Evolutionary conservation across 2,113 vertebrate species (phyloP).

Genomic region (Anoplopoma fimbria): DNA sequence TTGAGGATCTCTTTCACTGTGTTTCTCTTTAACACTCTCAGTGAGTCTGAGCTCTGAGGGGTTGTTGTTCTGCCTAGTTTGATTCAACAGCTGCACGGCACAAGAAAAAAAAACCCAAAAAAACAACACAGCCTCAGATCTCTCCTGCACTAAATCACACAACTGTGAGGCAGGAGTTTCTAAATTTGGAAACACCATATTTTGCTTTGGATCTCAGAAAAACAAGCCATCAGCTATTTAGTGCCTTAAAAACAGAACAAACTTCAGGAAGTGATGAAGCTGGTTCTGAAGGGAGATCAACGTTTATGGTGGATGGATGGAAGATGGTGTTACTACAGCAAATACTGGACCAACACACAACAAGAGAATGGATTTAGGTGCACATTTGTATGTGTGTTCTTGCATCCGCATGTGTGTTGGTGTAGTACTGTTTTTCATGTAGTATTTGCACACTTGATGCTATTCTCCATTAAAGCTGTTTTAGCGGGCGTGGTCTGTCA

Average conservation of each 20-base stretch:
- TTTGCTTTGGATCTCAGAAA: not conserved
- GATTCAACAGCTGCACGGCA: slow-evolving; percentile 15
- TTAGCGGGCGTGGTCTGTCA: slow-evolving; percentile 16
- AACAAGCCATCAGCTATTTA: slow-evolving; percentile 7
- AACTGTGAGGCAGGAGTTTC: slow-evolving; percentile 12
- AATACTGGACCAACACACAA: slow-evolving; percentile 68
- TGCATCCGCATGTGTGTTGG: slow-evolving; percentile 26
- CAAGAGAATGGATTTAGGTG: slow-evolving; percentile 55
- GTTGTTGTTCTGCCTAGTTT: slow-evolving; percentile 6
- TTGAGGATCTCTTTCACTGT: not conserved
- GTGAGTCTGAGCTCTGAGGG: not conserved
- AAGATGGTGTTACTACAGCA: slow-evolving; percentile 68
- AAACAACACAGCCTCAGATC: slow-evolving; percentile 9
- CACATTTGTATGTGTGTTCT: slow-evolving; percentile 37
- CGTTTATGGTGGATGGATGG: slow-evolving; percentile 76
- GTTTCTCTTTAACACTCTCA: not conserved
- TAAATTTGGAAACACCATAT: slow-evolving; percentile 20
- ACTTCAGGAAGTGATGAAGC: not conserved
- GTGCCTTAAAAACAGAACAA: slow-evolving; percentile 9
- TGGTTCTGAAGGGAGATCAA: slow-evolving; percentile 81
- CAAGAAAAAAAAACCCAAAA: not conserved
- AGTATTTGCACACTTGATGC: not conserved
- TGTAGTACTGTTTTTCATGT: slow-evolving; percentile 8
- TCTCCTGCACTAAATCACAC: slow-evolving; percentile 21
- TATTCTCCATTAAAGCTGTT: slow-evolving; percentile 11